Conservation (phyloP, 2,113 vertebrate genomes). For the Tricholaema leucomelas region DNA sequence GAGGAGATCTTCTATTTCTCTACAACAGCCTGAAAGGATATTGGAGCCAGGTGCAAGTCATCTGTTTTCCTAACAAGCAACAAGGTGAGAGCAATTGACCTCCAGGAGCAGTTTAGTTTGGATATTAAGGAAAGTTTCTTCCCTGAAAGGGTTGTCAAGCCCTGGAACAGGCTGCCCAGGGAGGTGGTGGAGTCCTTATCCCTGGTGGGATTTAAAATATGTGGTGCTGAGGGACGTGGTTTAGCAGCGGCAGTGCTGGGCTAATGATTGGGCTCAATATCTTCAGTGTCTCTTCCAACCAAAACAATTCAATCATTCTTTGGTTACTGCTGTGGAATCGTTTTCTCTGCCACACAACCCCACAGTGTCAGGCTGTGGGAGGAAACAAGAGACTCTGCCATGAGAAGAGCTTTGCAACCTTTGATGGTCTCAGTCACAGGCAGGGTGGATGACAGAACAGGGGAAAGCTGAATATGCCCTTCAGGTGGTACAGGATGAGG, state of each 20-base stretch:
- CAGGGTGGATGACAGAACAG: fast-evolving
- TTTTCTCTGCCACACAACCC: not conserved
- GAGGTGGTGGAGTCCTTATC: not conserved
- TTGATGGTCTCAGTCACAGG: not conserved
- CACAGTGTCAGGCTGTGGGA: not conserved
- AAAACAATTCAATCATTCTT: not conserved
- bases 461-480: not conserved
- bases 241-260: not conserved
- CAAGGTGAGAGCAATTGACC: too few relatives aligned
- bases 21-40: too few relatives aligned
- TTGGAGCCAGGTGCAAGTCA: too few relatives aligned
- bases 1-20: too few relatives aligned
- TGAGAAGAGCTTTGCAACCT: not conserved
- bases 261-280: not conserved
- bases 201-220: not conserved
- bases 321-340: fast-evolving
- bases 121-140: too few relatives aligned
- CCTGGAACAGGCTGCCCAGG: not conserved
- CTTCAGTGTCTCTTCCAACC: not conserved
- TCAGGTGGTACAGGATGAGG: not conserved
- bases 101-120: too few relatives aligned
- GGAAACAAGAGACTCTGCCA: too few relatives aligned
- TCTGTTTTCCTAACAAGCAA: too few relatives aligned
- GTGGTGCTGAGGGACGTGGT: not conserved
- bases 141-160: not conserved